phyloP scores from a whole-genome alignment of 1,140 invertebrate genomes.

The Ctenoplectra terminalis region DNA sequence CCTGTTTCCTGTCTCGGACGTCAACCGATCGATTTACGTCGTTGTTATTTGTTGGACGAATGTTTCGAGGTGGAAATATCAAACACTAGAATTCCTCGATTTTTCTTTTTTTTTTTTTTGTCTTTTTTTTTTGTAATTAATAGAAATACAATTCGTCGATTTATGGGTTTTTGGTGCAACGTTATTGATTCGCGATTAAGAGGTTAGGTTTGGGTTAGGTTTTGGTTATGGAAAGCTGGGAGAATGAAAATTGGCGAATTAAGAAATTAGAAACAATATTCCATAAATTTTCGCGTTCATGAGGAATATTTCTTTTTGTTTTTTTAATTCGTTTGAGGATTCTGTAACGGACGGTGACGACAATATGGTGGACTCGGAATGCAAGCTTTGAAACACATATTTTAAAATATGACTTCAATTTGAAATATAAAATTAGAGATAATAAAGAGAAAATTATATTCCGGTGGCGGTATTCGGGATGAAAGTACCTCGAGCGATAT shows the following conservation, averaged over 20 bases:
- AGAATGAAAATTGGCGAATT: not conserved
- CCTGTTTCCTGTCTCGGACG: conserved; percentile 38
- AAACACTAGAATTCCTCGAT: not conserved
- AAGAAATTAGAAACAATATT: too few relatives aligned
- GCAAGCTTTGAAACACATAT: too few relatives aligned
- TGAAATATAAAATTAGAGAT: too few relatives aligned
- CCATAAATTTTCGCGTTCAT: too few relatives aligned
- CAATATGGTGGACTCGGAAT: too few relatives aligned
- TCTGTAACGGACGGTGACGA: too few relatives aligned
- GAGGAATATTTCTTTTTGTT: too few relatives aligned
- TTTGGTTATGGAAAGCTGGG: not conserved
- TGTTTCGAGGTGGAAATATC: conserved; percentile 26
- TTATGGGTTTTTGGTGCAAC: not conserved
- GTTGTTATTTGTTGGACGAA: conserved; percentile 35
- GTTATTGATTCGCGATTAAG: not conserved
- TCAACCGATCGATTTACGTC: conserved; percentile 27
- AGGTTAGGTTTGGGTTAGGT: not conserved
- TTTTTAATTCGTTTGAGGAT: too few relatives aligned
- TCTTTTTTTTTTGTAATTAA: too few relatives aligned
- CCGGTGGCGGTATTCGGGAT: not conserved
- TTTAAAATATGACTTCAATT: too few relatives aligned
- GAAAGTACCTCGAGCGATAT: too few relatives aligned
- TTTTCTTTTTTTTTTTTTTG: too few relatives aligned
- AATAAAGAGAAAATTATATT: not conserved
- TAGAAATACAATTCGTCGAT: not conserved